phyloP scores from a whole-genome alignment of 2,888 invertebrate species.

The Ochropleura leucogaster region DNA sequence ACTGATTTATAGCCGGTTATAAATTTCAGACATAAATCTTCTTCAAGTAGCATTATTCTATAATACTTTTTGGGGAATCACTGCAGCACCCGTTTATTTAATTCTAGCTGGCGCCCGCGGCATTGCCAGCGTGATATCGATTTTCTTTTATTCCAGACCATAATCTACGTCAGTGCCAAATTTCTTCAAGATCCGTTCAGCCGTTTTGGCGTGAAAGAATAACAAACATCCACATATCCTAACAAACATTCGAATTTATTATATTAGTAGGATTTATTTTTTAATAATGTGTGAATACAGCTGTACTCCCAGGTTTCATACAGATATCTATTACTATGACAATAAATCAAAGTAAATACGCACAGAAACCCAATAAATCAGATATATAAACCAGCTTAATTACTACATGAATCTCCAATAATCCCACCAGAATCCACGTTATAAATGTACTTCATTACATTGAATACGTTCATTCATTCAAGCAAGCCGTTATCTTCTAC shows the following conservation, averaged over 20 bases:
- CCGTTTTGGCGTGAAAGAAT: no score
- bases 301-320: neutral
- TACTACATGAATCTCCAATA: slow-evolving; percentile 42
- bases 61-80: neutral
- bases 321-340: slow-evolving; percentile 21
- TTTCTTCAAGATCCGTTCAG: no score
- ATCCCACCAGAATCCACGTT: slow-evolving; percentile 28
- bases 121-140: no score
- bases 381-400: slow-evolving; percentile 43
- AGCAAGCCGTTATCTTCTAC: slow-evolving; percentile 18
- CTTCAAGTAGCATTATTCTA: neutral
- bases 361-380: slow-evolving; percentile 37
- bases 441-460: slow-evolving; percentile 43
- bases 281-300: neutral
- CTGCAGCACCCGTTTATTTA: no score
- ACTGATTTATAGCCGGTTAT: neutral
- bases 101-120: no score
- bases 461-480: slow-evolving; percentile 31
- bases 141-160: no score
- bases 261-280: no score
- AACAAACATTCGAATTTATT: no score
- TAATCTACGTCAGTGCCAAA: no score
- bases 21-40: neutral
- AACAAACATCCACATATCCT: no score
- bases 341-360: slow-evolving; percentile 19